Evolutionary conservation across 1,140 invertebrate genomes (phyloP), one percentile per base, ranked within the genome.

Genomic region (Drosophila watanabei): DNA sequence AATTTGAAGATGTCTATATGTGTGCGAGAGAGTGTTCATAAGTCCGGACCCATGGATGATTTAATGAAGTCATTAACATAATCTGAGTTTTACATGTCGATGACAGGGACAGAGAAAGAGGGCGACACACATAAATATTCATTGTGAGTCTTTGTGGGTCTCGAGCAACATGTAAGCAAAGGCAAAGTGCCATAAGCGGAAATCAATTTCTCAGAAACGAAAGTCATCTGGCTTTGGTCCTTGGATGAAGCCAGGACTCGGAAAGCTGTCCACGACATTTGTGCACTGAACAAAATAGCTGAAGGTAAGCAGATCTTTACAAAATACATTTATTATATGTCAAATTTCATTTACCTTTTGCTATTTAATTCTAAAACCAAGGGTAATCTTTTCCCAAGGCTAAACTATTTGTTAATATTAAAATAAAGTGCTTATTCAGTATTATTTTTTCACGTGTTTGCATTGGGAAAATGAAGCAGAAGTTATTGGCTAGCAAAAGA

Each of bases 161-260:
- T 57, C 61, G 46, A 65, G 86, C 82, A 90, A 85, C 86, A 80
- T 82, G 86, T 90, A 80, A 90, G 86, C 69, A 82, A 76, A 62
- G 69, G 64, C 75, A 82, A 90, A 90, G 86, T 90, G 87, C 82
- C 82, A 90, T 89, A 89, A 89, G 86, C 86, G 86, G 86, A 90
- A 90, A 90, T 90, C 86, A 90, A 90, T 90, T 90, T 90, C 82
- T 77, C 84, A 82, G 64, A 90, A 86, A 80, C 75, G 82, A 77
- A 86, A 90, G 79, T 76, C 78, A 89, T 77, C 62, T 71, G 68
- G 68, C 49, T 70, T 56, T 52, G 64, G 63, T 71, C 68, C 64
- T 54, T 54, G 68, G 63, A 46, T 71, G 63, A 69, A 69, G 32
- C 32, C 48, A 57, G 33, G 20, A 79, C 60, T 68, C 59, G 43